Percentiles rank a stretch among this genome's conserved stretches.
These are phyloP conservation scores for Oenanthe melanoleuca DNA, from an alignment of 2,113 vertebrate genomes.

Conservation along the genomic window DNA sequence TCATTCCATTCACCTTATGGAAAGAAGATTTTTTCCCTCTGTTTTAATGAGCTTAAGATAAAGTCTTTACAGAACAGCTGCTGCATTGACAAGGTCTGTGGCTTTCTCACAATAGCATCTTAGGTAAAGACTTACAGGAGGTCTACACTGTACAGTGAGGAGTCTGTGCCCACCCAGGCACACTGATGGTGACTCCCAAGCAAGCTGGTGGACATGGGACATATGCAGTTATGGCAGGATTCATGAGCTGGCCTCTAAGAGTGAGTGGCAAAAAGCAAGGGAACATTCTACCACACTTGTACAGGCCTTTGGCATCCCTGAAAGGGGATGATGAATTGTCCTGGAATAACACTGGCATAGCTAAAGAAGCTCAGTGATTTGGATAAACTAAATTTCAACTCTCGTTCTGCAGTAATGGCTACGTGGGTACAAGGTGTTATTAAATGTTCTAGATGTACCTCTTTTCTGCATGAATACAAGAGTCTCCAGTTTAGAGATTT, in stretches of 20 bases:
- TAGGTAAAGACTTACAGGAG: not conserved
- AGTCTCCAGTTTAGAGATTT: not conserved
- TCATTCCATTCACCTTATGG: conserved; percentile 16
- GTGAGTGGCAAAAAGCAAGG: not conserved
- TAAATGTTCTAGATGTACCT: not conserved
- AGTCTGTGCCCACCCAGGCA: not conserved
- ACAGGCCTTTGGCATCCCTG: not conserved
- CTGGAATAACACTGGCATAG: not conserved
- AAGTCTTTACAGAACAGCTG: conserved; percentile 56
- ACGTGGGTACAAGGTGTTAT: not conserved
- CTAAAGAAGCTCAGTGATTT: not conserved
- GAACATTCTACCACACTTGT: accelerated
- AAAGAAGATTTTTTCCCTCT: conserved; percentile 50
- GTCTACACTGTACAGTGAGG: accelerated
- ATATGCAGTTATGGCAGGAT: not conserved
- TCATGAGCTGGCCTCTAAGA: not conserved
- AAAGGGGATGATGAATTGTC: not conserved
- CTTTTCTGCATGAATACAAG: not conserved
- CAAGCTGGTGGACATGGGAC: not conserved
- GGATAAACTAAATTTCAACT: not conserved
- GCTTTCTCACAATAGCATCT: not conserved
- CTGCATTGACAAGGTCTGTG: not conserved
- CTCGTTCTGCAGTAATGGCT: not conserved
- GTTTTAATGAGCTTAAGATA: conserved; percentile 60
- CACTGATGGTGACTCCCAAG: accelerated